These are phyloP conservation scores for Asobara japonica DNA, from an alignment of 1,140 invertebrate species.

Conservation along the genomic window DNA sequence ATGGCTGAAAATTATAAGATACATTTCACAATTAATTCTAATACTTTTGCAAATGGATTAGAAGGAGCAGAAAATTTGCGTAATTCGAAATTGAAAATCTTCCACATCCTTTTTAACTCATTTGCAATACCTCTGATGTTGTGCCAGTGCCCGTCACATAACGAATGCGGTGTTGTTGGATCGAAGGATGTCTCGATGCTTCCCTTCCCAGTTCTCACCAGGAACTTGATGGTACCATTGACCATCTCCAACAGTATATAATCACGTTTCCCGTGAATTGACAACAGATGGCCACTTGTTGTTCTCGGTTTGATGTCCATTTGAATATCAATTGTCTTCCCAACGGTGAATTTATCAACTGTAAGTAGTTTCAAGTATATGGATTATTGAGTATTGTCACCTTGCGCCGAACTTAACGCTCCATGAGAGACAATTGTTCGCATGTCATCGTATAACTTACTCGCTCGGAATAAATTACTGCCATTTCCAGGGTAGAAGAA, in stretches of 20 bases:
- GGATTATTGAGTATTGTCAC: too few relatives aligned
- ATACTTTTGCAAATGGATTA: too few relatives aligned
- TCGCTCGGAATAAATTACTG: slow-evolving; percentile 69
- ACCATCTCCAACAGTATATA: slow-evolving; percentile 89
- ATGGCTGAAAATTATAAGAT: slow-evolving; percentile 69
- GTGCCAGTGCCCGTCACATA: slow-evolving; percentile 97
- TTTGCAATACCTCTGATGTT: slow-evolving; percentile 77
- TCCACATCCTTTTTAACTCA: neutral
- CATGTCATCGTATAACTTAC: too few relatives aligned
- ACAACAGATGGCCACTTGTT: slow-evolving; percentile 82
- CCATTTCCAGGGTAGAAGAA: slow-evolving; percentile 85
- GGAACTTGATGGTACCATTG: slow-evolving; percentile 83
- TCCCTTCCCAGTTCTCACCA: slow-evolving; percentile 86
- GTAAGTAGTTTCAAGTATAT: too few relatives aligned
- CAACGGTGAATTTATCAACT: slow-evolving; percentile 81
- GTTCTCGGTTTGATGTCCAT: slow-evolving; percentile 91
- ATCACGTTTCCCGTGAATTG: slow-evolving; percentile 83
- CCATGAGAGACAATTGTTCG: neutral
- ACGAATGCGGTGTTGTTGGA: slow-evolving; percentile 74
- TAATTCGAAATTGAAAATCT: too few relatives aligned
- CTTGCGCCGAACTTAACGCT: neutral
- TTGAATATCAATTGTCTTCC: slow-evolving; percentile 79
- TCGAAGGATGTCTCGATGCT: slow-evolving; percentile 79
- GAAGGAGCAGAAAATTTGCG: too few relatives aligned
- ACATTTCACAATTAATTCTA: neutral